phyloP scores from a whole-genome alignment of 1,140 invertebrate genomes.

The Sinonovacula constricta region DNA sequence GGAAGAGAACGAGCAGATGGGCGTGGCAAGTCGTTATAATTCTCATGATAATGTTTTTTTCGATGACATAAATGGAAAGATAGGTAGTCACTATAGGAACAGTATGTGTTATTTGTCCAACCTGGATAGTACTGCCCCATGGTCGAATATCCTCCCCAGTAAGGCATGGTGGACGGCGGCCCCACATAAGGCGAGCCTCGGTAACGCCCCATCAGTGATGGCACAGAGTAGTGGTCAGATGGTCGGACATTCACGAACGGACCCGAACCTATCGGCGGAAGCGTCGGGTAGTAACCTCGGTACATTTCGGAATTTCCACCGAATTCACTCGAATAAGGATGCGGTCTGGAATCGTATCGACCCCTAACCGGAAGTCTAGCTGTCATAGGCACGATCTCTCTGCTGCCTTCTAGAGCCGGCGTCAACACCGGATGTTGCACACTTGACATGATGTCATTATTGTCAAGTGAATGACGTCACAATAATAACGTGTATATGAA shows the following conservation, averaged over 20 bases:
- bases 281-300: background rate
- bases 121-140: conserved; percentile 34
- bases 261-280: background rate
- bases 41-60: too few species aligned
- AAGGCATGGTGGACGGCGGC: conserved; percentile 23
- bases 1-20: too few species aligned
- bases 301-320: background rate
- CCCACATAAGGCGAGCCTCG: conserved; percentile 18
- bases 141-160: conserved; percentile 37
- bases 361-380: background rate
- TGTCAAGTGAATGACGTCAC: too few species aligned
- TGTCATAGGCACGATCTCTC: conserved; percentile 1
- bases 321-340: too few species aligned
- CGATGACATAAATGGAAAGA: too few species aligned
- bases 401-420: conserved; percentile 39
- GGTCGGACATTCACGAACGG: conserved; percentile 8
- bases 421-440: conserved; percentile 22
- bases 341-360: too few species aligned
- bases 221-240: conserved; percentile 1
- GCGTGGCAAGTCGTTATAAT: too few species aligned
- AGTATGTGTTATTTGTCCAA: too few species aligned
- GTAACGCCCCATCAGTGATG: conserved; percentile 5
- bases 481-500: too few species aligned
- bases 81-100: too few species aligned
- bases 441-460: too few species aligned